Evolutionary conservation across 2,888 invertebrate genomes (phyloP).

Genomic region (Epiblema foenella): DNA sequence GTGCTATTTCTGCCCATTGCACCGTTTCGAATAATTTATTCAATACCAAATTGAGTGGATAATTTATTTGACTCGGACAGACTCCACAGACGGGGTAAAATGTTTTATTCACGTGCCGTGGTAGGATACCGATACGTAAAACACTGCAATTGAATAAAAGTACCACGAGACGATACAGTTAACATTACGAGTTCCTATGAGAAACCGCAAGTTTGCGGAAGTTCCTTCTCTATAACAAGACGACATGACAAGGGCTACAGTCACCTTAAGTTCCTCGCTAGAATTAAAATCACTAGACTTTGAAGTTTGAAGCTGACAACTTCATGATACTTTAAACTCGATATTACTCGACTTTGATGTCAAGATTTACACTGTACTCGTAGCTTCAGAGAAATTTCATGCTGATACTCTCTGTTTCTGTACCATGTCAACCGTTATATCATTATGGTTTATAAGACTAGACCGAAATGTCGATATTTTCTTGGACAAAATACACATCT

Average conservation of each 20-base stretch:
- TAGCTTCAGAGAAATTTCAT: too few relatives aligned
- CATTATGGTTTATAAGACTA: too few relatives aligned
- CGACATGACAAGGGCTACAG: conserved; percentile 5
- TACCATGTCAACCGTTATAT: too few relatives aligned
- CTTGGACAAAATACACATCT: too few relatives aligned
- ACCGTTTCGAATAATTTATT: conserved; percentile 25
- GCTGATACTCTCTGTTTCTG: too few relatives aligned
- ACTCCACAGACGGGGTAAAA: conserved; percentile 12
- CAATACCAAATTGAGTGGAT: conserved; percentile 20
- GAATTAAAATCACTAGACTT: neutral
- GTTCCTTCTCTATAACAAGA: neutral
- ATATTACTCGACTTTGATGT: too few relatives aligned
- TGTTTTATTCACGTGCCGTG: conserved; percentile 12
- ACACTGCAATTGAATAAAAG: conserved; percentile 15
- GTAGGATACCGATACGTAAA: too few relatives aligned
- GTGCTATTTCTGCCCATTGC: neutral
- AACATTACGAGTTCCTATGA: neutral
- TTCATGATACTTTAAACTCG: neutral
- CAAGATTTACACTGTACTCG: too few relatives aligned
- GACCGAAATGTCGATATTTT: too few relatives aligned
- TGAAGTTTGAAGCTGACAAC: conserved; percentile 8
- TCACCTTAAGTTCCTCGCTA: too few relatives aligned
- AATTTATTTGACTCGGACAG: conserved; percentile 15
- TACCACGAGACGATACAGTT: neutral
- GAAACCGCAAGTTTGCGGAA: conserved; percentile 8